phyloP scores from a whole-genome alignment of 2,888 invertebrate genomes.

The Gymnoscelis rufifasciata region DNA sequence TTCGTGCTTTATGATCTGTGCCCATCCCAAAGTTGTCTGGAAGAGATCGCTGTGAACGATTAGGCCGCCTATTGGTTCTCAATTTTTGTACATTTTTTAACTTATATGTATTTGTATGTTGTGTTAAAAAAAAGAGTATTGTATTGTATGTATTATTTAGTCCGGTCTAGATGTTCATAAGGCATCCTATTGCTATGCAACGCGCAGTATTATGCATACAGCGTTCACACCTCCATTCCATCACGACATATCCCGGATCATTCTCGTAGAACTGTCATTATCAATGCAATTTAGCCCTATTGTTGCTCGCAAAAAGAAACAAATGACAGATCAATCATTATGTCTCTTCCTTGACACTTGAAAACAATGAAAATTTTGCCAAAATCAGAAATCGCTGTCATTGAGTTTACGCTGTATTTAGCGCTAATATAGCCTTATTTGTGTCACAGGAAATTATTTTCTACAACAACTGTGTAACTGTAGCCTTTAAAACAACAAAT shows the following conservation, averaged over 20 bases:
- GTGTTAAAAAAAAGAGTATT: background rate
- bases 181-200: slow-evolving; percentile 30
- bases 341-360: too few relatives aligned
- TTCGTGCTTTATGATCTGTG: too few relatives aligned
- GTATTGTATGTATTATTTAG: background rate
- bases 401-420: too few relatives aligned
- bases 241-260: slow-evolving; percentile 28
- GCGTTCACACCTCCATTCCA: slow-evolving; percentile 25
- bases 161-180: slow-evolving; percentile 24
- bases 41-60: too few relatives aligned
- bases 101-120: too few relatives aligned
- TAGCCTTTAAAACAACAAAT: background rate
- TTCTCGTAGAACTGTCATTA: slow-evolving; percentile 22
- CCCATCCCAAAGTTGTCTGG: too few relatives aligned
- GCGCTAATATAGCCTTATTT: too few relatives aligned
- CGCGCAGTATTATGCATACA: slow-evolving; percentile 26
- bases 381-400: background rate
- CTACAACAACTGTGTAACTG: background rate
- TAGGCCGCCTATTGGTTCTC: too few relatives aligned
- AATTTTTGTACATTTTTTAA: too few relatives aligned
- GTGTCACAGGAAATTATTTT: too few relatives aligned
- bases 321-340: too few relatives aligned
- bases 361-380: too few relatives aligned
- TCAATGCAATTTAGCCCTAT: slow-evolving; percentile 6
- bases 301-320: background rate